These are phyloP conservation scores for Todiramphus saurophagus DNA, from an alignment of 2,113 vertebrate species.

Conservation along the genomic window DNA sequence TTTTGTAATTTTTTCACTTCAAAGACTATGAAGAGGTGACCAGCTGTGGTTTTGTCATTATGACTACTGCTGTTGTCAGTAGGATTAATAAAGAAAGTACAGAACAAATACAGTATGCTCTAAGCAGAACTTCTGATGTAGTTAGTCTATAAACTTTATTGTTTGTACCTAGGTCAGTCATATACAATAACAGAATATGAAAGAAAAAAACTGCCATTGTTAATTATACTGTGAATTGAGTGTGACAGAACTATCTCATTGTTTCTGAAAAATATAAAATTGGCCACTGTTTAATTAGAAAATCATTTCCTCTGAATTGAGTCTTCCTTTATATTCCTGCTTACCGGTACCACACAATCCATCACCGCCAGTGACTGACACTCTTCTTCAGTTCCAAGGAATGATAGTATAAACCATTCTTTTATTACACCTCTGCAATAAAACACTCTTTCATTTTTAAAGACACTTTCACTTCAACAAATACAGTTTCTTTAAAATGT, in stretches of 20 bases:
- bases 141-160: not conserved
- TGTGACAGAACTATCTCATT: not conserved
- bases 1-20: not conserved
- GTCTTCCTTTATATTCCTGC: not conserved
- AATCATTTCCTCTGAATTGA: not conserved
- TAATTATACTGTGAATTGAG: not conserved
- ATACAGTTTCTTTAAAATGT: not conserved
- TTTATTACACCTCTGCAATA: not conserved
- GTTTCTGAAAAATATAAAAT: constrained; percentile 32
- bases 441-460: not conserved
- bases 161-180: not conserved
- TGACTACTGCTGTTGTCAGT: not conserved
- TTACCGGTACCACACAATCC: not conserved
- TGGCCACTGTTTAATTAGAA: constrained; percentile 9
- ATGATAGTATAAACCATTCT: not conserved
- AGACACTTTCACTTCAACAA: not conserved
- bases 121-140: not conserved
- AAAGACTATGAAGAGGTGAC: not conserved
- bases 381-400: not conserved
- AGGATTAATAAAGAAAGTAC: not conserved
- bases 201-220: not conserved
- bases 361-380: not conserved
- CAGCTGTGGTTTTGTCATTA: not conserved
- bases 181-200: not conserved
- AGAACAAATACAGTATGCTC: not conserved